These are phyloP conservation scores for Brevipalpus yothersi DNA, from an alignment of 1,140 invertebrate genomes.

Conservation along the genomic window DNA sequence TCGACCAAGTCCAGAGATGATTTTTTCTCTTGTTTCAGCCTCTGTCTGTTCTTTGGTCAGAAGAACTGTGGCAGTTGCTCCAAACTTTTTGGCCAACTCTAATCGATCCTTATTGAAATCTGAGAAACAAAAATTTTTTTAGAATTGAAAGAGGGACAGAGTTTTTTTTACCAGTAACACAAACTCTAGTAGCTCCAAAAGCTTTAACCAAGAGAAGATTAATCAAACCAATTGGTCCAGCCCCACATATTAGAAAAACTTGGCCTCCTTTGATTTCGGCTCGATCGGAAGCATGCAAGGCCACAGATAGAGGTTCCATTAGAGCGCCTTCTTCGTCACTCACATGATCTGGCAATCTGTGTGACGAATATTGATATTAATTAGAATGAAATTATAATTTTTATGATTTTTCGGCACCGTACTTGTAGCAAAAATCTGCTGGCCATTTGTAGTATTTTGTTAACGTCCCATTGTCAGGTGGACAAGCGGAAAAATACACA, in stretches of 20 bases:
- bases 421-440: constrained; percentile 16
- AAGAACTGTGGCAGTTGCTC: constrained; percentile 44
- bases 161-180: neutral
- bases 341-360: neutral
- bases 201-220: neutral
- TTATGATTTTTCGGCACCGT: neutral
- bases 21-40: too few relatives aligned
- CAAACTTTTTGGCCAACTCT: constrained; percentile 43
- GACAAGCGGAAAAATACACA: constrained; percentile 40
- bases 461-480: constrained; percentile 17
- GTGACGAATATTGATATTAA: neutral
- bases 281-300: constrained; percentile 64
- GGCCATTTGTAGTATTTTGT: constrained; percentile 12
- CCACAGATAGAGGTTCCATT: constrained; percentile 72
- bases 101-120: constrained; percentile 17
- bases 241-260: constrained; percentile 58
- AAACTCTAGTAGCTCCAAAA: neutral
- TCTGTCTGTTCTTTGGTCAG: too few relatives aligned
- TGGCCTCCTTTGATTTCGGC: constrained; percentile 43
- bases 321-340: constrained; percentile 73
- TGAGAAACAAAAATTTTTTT: neutral
- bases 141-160: neutral
- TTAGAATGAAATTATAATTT: neutral
- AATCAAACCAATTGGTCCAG: constrained; percentile 70
- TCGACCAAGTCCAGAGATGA: constrained; percentile 22